phyloP scores from a whole-genome alignment of 2,888 invertebrate species.

The Xestia sexstrigata region DNA sequence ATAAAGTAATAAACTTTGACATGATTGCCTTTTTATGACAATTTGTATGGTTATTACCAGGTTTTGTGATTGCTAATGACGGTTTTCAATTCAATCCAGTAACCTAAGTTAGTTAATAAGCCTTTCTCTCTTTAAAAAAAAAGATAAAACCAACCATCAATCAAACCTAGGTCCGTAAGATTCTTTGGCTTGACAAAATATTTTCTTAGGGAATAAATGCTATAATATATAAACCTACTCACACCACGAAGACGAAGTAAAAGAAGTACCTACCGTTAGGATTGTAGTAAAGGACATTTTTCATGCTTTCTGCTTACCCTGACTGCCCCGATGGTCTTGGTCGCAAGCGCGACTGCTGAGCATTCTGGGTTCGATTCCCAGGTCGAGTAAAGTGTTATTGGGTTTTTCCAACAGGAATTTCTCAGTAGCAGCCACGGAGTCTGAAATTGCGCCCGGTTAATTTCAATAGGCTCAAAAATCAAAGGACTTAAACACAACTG shows the following conservation, averaged over 20 bases:
- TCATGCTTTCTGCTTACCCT: background rate
- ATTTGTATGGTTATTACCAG: slow-evolving; percentile 19
- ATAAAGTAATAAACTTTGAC: slow-evolving; percentile 13
- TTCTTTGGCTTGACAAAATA: background rate
- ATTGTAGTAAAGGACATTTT: too few species aligned
- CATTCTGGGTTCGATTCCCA: too few species aligned
- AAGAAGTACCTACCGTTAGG: background rate
- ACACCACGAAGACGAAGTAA: background rate
- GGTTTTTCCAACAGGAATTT: too few species aligned
- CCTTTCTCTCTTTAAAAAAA: too few species aligned
- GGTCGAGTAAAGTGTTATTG: too few species aligned
- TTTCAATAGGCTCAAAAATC: too few species aligned
- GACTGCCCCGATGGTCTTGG: too few species aligned
- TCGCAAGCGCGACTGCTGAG: too few species aligned
- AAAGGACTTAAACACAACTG: too few species aligned
- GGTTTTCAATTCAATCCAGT: slow-evolving; percentile 15
- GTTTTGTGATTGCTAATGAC: background rate
- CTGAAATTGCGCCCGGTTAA: too few species aligned
- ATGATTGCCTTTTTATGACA: slow-evolving; percentile 31
- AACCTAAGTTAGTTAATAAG: too few species aligned
- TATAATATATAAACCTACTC: background rate
- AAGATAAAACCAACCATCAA: background rate
- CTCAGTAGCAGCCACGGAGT: too few species aligned
- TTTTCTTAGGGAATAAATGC: background rate
- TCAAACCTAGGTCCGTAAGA: background rate